Evolutionary conservation across 2,113 vertebrate species (phyloP).

Genomic region (Centrocercus urophasianus): DNA sequence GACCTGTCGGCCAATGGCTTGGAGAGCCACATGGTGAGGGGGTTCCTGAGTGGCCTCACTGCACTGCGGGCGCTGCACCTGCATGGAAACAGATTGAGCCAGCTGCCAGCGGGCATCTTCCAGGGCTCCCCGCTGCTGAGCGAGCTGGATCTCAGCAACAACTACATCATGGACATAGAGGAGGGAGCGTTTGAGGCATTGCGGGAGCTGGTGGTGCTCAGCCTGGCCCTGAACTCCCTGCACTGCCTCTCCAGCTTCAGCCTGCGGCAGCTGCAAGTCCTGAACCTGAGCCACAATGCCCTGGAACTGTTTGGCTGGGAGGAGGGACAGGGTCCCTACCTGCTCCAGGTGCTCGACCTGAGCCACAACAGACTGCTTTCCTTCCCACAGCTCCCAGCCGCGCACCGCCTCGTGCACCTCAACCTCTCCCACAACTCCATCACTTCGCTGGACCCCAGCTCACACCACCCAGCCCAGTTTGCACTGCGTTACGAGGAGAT

Average conservation of each 20-base stretch:
- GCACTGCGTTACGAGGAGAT: constrained; percentile 68
- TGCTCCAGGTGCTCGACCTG: constrained; percentile 80
- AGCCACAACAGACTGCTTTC: constrained; percentile 81
- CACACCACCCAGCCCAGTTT: background rate
- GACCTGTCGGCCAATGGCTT: constrained; percentile 81
- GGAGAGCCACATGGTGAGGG: constrained; percentile 71
- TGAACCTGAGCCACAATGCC: constrained; percentile 82
- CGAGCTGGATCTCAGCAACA: constrained; percentile 75
- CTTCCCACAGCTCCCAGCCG: constrained; percentile 78
- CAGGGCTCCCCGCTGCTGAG: constrained; percentile 52
- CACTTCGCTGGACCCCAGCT: constrained; percentile 53
- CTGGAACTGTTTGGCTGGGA: constrained; percentile 75
- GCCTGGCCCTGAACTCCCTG: constrained; percentile 81
- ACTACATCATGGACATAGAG: constrained; percentile 80
- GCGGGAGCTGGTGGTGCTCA: constrained; percentile 71
- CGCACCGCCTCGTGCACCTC: constrained; percentile 72
- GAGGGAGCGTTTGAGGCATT: constrained; percentile 78
- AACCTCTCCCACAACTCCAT: constrained; percentile 83
- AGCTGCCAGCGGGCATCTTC: constrained; percentile 74
- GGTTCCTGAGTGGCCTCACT: constrained; percentile 77
- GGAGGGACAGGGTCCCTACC: constrained; percentile 57
- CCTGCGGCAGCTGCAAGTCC: constrained; percentile 74
- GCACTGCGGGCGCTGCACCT: constrained; percentile 77
- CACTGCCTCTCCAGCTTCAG: constrained; percentile 80
- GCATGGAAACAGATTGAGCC: constrained; percentile 75